Evolutionary conservation across 2,113 vertebrate species (phyloP), one percentile per base, ranked within the genome.

Genomic region (Scomber colias): DNA sequence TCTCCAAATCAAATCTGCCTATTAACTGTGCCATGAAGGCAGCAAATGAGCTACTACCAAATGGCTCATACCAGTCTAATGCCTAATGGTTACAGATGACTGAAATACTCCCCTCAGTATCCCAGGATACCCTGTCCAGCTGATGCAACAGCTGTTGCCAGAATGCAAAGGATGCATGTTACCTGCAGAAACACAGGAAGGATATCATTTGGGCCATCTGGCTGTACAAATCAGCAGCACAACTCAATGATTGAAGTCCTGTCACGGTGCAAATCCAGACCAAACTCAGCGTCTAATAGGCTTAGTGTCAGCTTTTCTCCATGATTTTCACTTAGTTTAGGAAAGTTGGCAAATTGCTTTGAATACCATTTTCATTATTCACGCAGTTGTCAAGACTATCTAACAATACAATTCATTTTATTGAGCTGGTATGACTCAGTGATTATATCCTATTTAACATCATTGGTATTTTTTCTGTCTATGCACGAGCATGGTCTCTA

Each of bases 71-170:
- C 10, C 59, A 54, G 70, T 74, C 76, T 65, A 62, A 79, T 44
- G 65, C 40, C 62, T 70, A 80, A 86, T 85, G 71, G 78, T 79
- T 75, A 74, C 83, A 83, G 79, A 84, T 65, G 15, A 76, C 66
- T 76, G 21, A 71, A 79, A 81, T 83, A 57, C 49, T 63, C 68
- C 68, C 67, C 31, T 30, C 49, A 40, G 51, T 72, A 49, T 79
- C 79, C 71, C 66, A 46, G 78, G 78, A 79, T 56, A 70, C 60
- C 44, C 61, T 48, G 55, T 69, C 84, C 88, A 89, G 83, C 86
- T 86, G 88, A 90, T 75, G 56, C 77, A 88, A 75, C 88, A 91
- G 83, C 84, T 91, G 89, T 73, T 85, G 60, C 72, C 49, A 51
- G 69, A 68, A 79, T 74, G 72, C 59, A 76, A 24, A 17, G 50